Base-by-base conservation (phyloP, 2,888 invertebrate genomes). In the Steinernema carpocapsae region DNA sequence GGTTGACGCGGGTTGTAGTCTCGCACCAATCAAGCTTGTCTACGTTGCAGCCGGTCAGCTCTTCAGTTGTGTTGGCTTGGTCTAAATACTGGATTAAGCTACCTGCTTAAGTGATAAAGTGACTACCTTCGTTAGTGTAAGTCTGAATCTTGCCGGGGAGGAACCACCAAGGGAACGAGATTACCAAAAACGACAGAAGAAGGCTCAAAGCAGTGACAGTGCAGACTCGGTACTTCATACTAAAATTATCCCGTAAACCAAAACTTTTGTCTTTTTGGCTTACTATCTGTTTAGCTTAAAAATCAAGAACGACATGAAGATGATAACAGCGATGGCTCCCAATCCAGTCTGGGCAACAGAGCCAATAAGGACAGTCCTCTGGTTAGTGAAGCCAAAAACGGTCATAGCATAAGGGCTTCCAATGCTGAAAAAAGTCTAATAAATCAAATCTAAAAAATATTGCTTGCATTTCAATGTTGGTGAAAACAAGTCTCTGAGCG, bases 401-500 rank as follows among this genome's bases (percentile, higher is more conserved):
- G 12, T 32, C 64, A 64, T 64, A 12, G 64, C 64, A 0, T 51
- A 29, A 14, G 72, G 72, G 6, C 88, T 86, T 2, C 84, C 87
- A 72, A 82, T 75, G 32, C 79, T 79, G 64, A 64, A 77, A n/a
- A 6, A 17, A 4, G 87, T n/a, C n/a, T n/a, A 87, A 77, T 4
- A 77, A 77, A 56, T 74, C 26, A 70, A 19, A 45, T 70, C 74
- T n/a, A 48, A 43, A 71, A 19, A n/a, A 45, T 24, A 75, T 0
- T 17, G 10, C 71, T 75, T 19, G 70, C 74, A 80, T 88, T 83
- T 89, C 88, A 77, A 87, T 85, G n/a, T 88, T 86, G n/a, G 88
- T 86, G 77, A 88, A 88, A 29, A 88, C 84, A 77, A 89, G 88
- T 71, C 88, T 83, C 37, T 88, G 73, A 1, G 73, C 46, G 43